Conservation (phyloP, 2,888 invertebrate species). For the Augochlorella aurata region DNA sequence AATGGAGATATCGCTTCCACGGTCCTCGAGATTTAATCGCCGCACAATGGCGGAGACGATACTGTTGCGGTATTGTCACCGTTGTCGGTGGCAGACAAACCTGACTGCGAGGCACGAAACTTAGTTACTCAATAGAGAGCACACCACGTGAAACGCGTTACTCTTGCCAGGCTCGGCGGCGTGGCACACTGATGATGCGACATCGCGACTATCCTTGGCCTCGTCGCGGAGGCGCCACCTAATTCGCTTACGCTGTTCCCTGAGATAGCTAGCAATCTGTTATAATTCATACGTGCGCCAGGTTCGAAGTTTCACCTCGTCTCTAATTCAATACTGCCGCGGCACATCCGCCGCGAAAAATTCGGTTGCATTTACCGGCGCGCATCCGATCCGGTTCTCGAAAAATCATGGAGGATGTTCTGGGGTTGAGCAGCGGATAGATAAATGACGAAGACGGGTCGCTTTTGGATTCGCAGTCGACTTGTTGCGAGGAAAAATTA, state of each 20-base stretch:
- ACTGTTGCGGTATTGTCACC: slow-evolving; percentile 63
- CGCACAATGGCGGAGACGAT: slow-evolving; percentile 60
- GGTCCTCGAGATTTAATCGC: slow-evolving; percentile 65
- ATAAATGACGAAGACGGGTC: too few relatives aligned
- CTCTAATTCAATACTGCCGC: slow-evolving; percentile 42
- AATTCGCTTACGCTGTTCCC: slow-evolving; percentile 50
- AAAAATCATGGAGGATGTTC: too few relatives aligned
- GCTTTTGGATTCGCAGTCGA: too few relatives aligned
- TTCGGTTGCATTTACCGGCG: too few relatives aligned
- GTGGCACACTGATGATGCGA: slow-evolving; percentile 51
- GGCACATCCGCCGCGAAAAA: slow-evolving; percentile 8
- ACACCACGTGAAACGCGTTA: slow-evolving; percentile 47
- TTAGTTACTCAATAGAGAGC: slow-evolving; percentile 56
- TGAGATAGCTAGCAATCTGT: slow-evolving; percentile 45
- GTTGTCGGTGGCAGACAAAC: slow-evolving; percentile 67
- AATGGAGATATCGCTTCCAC: slow-evolving; percentile 38
- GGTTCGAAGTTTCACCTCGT: slow-evolving; percentile 47
- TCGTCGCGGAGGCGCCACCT: slow-evolving; percentile 41
- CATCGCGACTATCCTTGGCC: slow-evolving; percentile 55
- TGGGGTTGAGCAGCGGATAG: too few relatives aligned
- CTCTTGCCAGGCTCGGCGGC: slow-evolving; percentile 13
- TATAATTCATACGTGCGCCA: slow-evolving; percentile 41
- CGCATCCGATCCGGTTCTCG: background rate
- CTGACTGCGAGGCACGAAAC: slow-evolving; percentile 38
- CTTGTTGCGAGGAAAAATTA: too few relatives aligned